A percentile compares a stretch with the other conserved stretches of the same genome.
Conservation (phyloP, 2,797 vertebrate genomes). For the Hipposideros larvatus region DNA sequence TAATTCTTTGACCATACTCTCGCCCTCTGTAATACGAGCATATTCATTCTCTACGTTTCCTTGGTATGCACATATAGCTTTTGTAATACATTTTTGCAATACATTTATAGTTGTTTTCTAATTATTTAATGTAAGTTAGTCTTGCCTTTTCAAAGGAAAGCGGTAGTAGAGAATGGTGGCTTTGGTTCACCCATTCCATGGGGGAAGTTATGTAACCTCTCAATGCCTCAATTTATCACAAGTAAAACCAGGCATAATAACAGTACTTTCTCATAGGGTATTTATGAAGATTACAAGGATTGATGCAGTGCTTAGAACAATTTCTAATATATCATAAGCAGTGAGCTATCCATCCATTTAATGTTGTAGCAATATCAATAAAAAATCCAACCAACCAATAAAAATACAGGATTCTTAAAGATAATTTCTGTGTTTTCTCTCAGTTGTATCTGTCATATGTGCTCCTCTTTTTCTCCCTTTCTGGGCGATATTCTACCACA, state of each 20-base stretch:
- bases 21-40: not conserved
- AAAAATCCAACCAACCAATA: not conserved
- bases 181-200: not conserved
- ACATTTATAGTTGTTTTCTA: not conserved
- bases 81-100: not conserved
- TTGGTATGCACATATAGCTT: not conserved
- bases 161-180: not conserved
- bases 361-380: not conserved
- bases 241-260: not conserved
- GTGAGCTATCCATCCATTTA: not conserved
- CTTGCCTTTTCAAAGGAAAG: constrained; percentile 25
- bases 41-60: not conserved
- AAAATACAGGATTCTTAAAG: constrained; percentile 2
- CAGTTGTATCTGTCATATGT: not conserved
- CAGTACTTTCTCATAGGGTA: not conserved
- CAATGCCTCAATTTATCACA: not conserved
- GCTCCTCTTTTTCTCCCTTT: not conserved
- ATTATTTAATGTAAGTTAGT: not conserved
- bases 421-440: not conserved
- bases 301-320: not conserved
- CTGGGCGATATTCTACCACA: not conserved
- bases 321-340: not conserved
- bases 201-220: not conserved
- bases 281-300: not conserved
- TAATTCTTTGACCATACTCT: not conserved